Evolutionary conservation across 1,140 invertebrate species (phyloP).

Genomic region (Aricia agestis): DNA sequence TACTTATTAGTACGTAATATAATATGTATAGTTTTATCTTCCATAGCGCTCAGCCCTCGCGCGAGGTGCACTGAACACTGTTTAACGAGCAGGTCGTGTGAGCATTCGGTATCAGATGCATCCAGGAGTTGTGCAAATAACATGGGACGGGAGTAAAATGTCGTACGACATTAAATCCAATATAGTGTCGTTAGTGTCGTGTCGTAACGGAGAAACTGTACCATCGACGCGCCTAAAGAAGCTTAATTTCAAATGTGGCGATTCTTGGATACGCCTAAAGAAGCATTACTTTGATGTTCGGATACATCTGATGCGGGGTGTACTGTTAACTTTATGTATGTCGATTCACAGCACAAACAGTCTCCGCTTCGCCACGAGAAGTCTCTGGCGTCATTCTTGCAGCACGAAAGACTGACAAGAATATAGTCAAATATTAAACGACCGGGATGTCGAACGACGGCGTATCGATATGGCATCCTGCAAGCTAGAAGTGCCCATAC

Average conservation of each 20-base stretch:
- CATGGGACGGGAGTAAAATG: too few relatives aligned
- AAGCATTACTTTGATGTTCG: background rate
- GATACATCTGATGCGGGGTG: slow-evolving; percentile 14
- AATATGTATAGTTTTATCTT: slow-evolving; percentile 56
- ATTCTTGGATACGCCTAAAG: background rate
- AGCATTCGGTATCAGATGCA: background rate
- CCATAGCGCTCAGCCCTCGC: slow-evolving; percentile 45
- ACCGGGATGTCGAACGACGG: slow-evolving; percentile 38
- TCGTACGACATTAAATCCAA: too few relatives aligned
- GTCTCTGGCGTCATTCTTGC: slow-evolving; percentile 40
- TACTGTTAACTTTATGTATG: slow-evolving; percentile 18
- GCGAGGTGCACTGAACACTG: slow-evolving; percentile 34
- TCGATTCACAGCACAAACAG: slow-evolving; percentile 19
- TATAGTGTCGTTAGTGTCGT: background rate
- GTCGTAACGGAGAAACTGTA: background rate
- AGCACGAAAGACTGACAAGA: slow-evolving; percentile 63
- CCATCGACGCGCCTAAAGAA: too few relatives aligned
- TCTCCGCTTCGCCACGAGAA: slow-evolving; percentile 20
- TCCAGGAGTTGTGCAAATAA: background rate
- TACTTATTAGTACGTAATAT: slow-evolving; percentile 70
- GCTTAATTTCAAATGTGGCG: too few relatives aligned
- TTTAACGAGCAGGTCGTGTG: slow-evolving; percentile 24
- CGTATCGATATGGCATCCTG: slow-evolving; percentile 41
- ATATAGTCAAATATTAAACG: slow-evolving; percentile 47
- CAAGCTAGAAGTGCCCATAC: slow-evolving; percentile 57